Evolutionary conservation across 1,140 invertebrate genomes (phyloP).

Genomic region (Campodea augens): DNA sequence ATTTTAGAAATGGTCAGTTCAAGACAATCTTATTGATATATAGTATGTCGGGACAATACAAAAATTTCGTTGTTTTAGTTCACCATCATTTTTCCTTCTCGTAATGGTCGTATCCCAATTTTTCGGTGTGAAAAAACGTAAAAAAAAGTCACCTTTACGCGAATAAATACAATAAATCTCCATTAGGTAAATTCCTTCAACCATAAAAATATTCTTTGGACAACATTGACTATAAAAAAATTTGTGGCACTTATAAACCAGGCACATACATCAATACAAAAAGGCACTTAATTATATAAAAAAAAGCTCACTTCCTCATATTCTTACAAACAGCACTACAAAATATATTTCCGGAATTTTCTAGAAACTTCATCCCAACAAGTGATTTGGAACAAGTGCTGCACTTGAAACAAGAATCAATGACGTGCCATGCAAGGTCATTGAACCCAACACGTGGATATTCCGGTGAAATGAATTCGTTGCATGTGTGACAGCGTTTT

Average conservation of each 20-base stretch:
- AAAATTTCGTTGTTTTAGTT: too few relatives aligned
- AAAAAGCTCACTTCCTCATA: not conserved
- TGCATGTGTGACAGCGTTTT: conserved; percentile 44
- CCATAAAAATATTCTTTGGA: too few relatives aligned
- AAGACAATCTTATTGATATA: too few relatives aligned
- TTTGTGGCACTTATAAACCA: not conserved
- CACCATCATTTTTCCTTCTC: too few relatives aligned
- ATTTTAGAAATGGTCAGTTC: too few relatives aligned
- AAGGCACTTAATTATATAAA: not conserved
- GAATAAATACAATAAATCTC: too few relatives aligned
- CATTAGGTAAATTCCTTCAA: too few relatives aligned
- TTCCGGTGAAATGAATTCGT: conserved; percentile 46
- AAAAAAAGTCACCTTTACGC: too few relatives aligned
- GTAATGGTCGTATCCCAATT: too few relatives aligned
- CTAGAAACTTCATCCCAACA: conserved; percentile 39
- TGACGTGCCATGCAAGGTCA: conserved; percentile 56
- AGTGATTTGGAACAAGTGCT: conserved; percentile 47
- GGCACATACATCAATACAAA: not conserved
- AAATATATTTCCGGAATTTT: conserved; percentile 42
- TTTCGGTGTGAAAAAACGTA: too few relatives aligned
- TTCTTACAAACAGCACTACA: conserved; percentile 24
- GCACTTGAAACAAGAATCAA: conserved; percentile 52
- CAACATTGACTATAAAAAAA: too few relatives aligned
- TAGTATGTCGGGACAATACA: too few relatives aligned
- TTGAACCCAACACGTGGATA: conserved; percentile 54